Conservation (phyloP, 2,888 invertebrate species). For the Caenorhabditis japonica region DNA sequence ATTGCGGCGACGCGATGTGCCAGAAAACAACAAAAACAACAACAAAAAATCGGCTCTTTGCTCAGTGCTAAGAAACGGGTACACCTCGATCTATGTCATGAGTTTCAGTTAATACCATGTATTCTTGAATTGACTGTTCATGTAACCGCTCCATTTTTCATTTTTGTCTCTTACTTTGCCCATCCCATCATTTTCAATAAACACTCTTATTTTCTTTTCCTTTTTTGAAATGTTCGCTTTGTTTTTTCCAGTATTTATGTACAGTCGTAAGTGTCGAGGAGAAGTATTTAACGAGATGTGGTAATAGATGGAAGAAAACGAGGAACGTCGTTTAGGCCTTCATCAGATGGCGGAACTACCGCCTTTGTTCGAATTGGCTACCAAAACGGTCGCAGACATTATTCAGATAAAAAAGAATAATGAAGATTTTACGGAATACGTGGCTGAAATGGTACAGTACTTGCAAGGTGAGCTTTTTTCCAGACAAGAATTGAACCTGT, state of each 20-base stretch:
- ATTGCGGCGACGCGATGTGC: too few species aligned
- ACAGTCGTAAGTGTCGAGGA: too few species aligned
- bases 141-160: not conserved
- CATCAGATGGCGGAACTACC: too few species aligned
- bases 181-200: not conserved
- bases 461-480: too few species aligned
- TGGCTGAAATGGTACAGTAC: not conserved
- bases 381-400: not conserved
- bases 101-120: not conserved
- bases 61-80: not conserved
- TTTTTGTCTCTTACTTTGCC: not conserved
- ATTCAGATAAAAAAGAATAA: not conserved
- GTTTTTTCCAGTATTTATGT: not conserved
- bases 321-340: too few species aligned
- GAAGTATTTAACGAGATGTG: not conserved
- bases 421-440: not conserved
- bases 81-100: not conserved
- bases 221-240: not conserved
- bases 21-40: too few species aligned
- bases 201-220: not conserved
- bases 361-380: not conserved
- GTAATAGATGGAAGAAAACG: not conserved
- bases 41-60: too few species aligned
- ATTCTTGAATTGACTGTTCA: too few species aligned
- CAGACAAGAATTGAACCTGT: too few species aligned